Conservation (phyloP, 1,140 invertebrate species). For the Caerostris darwini region DNA sequence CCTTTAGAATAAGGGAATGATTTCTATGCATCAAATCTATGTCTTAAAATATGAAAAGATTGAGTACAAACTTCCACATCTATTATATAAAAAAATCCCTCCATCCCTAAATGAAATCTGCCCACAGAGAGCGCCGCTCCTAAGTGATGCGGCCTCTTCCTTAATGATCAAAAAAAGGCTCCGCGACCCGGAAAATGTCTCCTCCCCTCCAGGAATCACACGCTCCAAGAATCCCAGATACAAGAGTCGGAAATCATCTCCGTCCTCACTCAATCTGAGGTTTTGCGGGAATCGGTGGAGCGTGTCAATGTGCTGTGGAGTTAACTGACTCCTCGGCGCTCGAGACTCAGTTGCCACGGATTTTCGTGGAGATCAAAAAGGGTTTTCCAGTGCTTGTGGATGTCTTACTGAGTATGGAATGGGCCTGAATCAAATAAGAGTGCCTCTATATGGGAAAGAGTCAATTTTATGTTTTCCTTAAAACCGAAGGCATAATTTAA, state of each 20-base stretch:
- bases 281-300: not conserved
- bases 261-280: constrained; percentile 4
- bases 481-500: no score
- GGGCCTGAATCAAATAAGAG: no score
- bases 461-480: no score
- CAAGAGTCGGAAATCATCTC: constrained; percentile 6
- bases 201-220: not conserved
- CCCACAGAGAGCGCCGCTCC: no score
- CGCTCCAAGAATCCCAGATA: not conserved
- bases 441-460: no score
- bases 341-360: not conserved
- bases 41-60: no score
- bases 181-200: not conserved
- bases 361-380: not conserved
- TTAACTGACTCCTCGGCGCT: not conserved
- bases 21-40: no score
- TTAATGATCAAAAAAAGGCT: not conserved
- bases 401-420: not conserved
- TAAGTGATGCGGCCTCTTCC: not conserved
- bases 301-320: not conserved
- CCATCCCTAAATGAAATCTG: no score
- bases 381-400: not conserved
- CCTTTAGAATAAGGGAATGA: no score
- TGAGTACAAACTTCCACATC: no score
- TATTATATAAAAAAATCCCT: no score